Evolutionary conservation across 2,888 invertebrate species (phyloP).

Genomic region (Thysanoteuthis rhombus): DNA sequence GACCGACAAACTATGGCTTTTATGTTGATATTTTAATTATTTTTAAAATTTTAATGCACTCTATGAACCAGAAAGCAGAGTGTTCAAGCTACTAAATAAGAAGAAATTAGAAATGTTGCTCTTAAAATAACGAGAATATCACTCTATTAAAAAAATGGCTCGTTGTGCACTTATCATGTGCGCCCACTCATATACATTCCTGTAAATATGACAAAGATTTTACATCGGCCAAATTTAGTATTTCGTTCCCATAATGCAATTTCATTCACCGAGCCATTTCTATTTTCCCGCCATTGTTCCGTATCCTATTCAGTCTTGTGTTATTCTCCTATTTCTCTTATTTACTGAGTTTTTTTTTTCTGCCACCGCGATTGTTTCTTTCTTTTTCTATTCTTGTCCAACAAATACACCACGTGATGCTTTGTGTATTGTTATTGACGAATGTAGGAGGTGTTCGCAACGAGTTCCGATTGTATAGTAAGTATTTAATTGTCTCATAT

Average conservation of each 20-base stretch:
- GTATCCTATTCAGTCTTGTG: neutral
- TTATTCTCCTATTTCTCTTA: neutral
- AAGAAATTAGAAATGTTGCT: no score
- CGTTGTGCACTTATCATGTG: no score
- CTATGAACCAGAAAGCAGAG: no score
- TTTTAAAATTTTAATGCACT: no score
- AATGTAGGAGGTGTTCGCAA: neutral
- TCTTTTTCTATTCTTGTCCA: neutral
- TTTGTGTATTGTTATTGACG: neutral
- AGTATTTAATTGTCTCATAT: neutral
- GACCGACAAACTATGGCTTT: no score
- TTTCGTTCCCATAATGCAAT: neutral
- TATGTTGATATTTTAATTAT: no score
- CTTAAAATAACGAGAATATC: no score
- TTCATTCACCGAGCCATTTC: neutral
- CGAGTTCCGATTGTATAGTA: neutral
- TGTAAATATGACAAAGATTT: neutral
- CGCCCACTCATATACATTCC: no score
- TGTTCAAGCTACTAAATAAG: no score
- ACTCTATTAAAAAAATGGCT: no score
- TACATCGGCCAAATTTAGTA: neutral
- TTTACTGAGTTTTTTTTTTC: no score
- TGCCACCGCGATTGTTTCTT: neutral
- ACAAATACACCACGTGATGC: neutral
- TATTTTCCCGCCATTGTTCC: neutral